Percentiles rank a stretch among this genome's conserved stretches.
Conservation (phyloP, 2,113 vertebrate genomes). For the Pachycephala philippinensis region DNA sequence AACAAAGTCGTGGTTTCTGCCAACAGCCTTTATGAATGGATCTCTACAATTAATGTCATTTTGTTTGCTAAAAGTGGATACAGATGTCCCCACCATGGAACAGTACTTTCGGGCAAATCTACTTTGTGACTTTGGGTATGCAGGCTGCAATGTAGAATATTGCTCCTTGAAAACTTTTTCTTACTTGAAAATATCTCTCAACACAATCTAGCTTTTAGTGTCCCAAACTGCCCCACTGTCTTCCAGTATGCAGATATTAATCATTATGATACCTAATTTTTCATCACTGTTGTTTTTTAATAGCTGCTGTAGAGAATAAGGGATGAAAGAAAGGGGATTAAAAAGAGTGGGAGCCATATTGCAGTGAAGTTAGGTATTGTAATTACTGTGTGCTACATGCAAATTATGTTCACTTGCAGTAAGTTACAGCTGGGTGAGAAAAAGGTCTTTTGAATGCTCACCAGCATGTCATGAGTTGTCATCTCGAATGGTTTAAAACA, state of each 20-base stretch:
- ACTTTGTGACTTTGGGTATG: neutral
- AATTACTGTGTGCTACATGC: neutral
- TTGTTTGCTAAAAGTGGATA: neutral
- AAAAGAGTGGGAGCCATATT: neutral
- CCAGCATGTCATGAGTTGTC: neutral
- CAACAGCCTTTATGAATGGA: neutral
- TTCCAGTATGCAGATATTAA: neutral
- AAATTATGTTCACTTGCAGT: neutral
- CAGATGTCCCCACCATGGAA: neutral
- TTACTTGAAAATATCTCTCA: neutral
- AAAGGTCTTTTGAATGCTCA: neutral
- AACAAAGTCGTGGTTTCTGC: neutral
- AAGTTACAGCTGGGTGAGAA: neutral
- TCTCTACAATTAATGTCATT: neutral
- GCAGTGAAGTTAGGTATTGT: neutral
- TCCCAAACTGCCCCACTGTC: neutral
- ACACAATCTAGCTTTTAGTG: neutral
- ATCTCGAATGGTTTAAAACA: neutral
- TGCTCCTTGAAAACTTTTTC: neutral
- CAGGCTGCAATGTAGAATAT: neutral
- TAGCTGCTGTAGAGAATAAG: neutral
- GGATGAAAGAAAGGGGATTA: neutral
- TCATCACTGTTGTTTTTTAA: neutral
- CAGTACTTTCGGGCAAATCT: neutral
- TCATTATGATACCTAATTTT: neutral